Percentiles rank a stretch among this genome's conserved stretches.
phyloP scores from a whole-genome alignment of 2,113 vertebrate species.

The Lycocorax pyrrhopterus region DNA sequence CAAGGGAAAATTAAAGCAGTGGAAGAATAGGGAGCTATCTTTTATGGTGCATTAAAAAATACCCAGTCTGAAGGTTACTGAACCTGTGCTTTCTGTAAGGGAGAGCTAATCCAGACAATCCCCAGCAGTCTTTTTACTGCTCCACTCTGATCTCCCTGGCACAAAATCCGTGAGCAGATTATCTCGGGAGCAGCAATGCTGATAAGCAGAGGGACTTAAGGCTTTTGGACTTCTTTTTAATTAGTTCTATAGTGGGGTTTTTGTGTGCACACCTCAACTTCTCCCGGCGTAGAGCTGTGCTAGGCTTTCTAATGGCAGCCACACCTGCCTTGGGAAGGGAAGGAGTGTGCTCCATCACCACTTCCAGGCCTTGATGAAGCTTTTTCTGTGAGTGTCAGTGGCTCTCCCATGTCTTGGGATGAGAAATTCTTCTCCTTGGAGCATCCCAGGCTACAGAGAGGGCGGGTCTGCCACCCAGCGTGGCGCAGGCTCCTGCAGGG shows the following conservation, averaged over 20 bases:
- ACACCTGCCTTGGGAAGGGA: background rate
- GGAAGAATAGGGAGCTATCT: conserved; percentile 27
- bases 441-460: background rate
- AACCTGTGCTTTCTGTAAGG: conserved; percentile 54
- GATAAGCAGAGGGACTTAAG: conserved; percentile 54
- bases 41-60: conserved; percentile 36
- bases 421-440: background rate
- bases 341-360: rapidly evolving
- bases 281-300: background rate
- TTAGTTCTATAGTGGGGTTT: conserved; percentile 7
- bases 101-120: conserved; percentile 62
- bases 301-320: background rate
- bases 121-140: conserved; percentile 49
- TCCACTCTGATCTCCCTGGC: conserved; percentile 55
- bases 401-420: background rate
- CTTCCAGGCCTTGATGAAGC: background rate
- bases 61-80: conserved; percentile 47
- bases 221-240: conserved; percentile 52
- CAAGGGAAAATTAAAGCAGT: conserved; percentile 43
- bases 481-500: background rate
- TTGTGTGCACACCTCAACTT: background rate
- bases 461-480: background rate
- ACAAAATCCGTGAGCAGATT: conserved; percentile 62
- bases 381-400: rapidly evolving
- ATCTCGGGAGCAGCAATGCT: conserved; percentile 49